Conservation (phyloP, 2,113 vertebrate species). For the Ochotona curzoniae region DNA sequence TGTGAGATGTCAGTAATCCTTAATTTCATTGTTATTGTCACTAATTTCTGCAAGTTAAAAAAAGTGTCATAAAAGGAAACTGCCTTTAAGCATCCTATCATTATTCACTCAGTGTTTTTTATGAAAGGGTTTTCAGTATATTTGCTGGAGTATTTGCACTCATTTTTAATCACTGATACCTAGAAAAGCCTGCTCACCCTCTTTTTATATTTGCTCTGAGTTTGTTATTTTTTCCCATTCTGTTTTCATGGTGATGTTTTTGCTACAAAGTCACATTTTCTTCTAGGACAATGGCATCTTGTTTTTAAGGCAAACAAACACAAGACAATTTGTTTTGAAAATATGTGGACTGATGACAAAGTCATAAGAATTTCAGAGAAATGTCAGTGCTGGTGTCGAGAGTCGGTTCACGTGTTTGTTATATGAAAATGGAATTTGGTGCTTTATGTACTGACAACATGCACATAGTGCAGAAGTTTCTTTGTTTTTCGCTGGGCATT, state of each 20-base stretch:
- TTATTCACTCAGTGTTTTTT: conserved; percentile 7
- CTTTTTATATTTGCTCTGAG: conserved; percentile 24
- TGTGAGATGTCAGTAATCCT: conserved; percentile 38
- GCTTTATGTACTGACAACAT: conserved; percentile 6
- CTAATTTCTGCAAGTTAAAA: conserved; percentile 76
- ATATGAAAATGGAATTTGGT: conserved; percentile 64
- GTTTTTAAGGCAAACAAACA: conserved; percentile 71
- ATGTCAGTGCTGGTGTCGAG: conserved; percentile 40
- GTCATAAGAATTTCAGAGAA: conserved; percentile 72
- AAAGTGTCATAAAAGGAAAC: conserved; percentile 59
- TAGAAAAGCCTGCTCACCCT: conserved; percentile 25
- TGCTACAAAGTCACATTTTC: conserved; percentile 60
- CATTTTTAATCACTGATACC: conserved; percentile 58
- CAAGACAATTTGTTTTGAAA: conserved; percentile 70
- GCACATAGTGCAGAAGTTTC: not conserved
- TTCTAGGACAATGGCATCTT: conserved; percentile 65
- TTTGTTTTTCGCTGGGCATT: conserved; percentile 69
- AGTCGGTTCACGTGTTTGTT: conserved; percentile 42
- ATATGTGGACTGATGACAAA: conserved; percentile 73
- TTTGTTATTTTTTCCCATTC: not conserved
- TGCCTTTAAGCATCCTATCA: not conserved
- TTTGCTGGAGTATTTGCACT: conserved; percentile 53
- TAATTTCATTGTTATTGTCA: conserved; percentile 73
- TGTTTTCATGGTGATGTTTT: conserved; percentile 69
- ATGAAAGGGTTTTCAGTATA: conserved; percentile 37